These are phyloP conservation scores for Cynaeus angustus DNA, from an alignment of 2,888 invertebrate species.

Conservation along the genomic window DNA sequence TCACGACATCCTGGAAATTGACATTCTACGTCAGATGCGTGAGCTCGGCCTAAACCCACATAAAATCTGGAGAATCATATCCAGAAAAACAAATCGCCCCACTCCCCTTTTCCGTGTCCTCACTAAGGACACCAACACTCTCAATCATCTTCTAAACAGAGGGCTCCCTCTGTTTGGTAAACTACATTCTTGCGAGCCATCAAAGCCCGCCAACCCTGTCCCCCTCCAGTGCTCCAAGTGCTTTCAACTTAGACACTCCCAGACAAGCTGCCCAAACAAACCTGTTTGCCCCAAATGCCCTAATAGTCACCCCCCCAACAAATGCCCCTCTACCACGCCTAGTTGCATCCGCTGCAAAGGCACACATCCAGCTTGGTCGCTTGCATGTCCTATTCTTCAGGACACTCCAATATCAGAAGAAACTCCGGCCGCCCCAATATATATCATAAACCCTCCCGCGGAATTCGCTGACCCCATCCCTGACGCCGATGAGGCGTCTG, in stretches of 20 bases:
- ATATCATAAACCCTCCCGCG: no score
- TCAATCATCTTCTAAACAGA: background rate
- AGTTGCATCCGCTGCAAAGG: slow-evolving; percentile 74
- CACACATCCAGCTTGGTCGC: background rate
- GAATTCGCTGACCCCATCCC: no score
- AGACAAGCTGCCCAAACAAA: background rate
- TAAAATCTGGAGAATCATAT: no score
- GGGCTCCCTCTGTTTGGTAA: background rate
- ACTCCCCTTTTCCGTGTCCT: no score
- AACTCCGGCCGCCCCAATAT: no score
- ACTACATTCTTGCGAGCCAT: background rate
- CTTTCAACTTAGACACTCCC: background rate
- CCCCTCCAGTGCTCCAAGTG: background rate
- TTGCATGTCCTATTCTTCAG: background rate
- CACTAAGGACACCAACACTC: no score
- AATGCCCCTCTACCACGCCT: slow-evolving; percentile 63
- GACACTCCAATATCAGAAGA: no score
- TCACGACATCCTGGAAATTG: no score
- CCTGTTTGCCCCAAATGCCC: background rate
- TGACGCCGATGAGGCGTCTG: no score
- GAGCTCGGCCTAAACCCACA: no score
- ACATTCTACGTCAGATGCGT: no score
- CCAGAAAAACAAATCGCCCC: no score
- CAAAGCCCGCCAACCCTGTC: background rate
- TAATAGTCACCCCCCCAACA: background rate